Conservation (phyloP, 1,140 invertebrate species). For the Cylas formicarius region DNA sequence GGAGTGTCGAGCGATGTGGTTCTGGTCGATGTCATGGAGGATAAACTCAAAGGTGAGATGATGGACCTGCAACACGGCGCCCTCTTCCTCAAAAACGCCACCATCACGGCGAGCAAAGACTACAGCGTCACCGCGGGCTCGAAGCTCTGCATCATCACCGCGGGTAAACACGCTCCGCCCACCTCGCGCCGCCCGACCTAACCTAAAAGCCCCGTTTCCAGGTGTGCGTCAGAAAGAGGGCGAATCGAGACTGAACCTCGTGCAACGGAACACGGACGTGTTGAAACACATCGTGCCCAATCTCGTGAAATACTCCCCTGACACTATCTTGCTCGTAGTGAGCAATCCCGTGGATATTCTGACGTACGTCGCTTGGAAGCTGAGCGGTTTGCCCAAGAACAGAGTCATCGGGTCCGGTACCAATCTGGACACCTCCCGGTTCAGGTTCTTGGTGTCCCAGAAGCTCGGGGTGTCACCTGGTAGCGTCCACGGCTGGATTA, state of each 20-base stretch:
- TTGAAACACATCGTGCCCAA: conserved; percentile 77
- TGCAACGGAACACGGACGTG: conserved; percentile 84
- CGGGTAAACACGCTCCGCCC: conserved; percentile 44
- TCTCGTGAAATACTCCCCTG: conserved; percentile 77
- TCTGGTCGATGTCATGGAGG: conserved; percentile 69
- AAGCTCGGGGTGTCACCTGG: conserved; percentile 69
- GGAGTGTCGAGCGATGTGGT: conserved; percentile 73
- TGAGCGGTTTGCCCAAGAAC: conserved; percentile 79
- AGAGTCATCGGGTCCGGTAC: conserved; percentile 86
- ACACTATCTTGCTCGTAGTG: conserved; percentile 80
- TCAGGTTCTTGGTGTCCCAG: conserved; percentile 82
- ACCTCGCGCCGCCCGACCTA: too few species aligned
- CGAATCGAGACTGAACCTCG: conserved; percentile 71
- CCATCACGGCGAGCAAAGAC: conserved; percentile 71
- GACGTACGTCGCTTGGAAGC: conserved; percentile 89
- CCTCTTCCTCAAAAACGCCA: conserved; percentile 72
- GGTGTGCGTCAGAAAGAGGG: conserved; percentile 79
- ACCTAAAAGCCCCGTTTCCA: neutral
- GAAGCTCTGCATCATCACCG: conserved; percentile 78
- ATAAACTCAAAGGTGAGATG: conserved; percentile 84
- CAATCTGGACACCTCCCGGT: conserved; percentile 82
- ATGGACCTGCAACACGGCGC: conserved; percentile 84
- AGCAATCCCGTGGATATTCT: conserved; percentile 88
- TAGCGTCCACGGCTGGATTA: conserved; percentile 83
- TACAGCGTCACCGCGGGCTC: conserved; percentile 72